Percentiles rank a stretch among this genome's conserved stretches.
phyloP scores from a whole-genome alignment of 2,113 vertebrate genomes.

The Pomatorhinus ruficollis region DNA sequence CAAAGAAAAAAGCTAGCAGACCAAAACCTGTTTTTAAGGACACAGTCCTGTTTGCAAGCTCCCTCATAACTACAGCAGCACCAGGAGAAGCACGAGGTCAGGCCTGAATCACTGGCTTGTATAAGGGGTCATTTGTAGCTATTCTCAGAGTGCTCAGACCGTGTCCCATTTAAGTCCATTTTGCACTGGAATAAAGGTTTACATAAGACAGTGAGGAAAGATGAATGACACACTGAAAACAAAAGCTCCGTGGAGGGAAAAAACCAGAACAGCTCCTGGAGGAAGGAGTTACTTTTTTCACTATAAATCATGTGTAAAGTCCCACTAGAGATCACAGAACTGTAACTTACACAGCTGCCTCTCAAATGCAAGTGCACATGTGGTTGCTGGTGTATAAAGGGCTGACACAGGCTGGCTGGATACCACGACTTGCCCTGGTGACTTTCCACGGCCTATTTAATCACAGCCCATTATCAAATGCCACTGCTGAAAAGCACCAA shows the following conservation, averaged over 20 bases:
- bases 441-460: neutral
- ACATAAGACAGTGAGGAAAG: slow-evolving; percentile 26
- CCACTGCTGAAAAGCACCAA: neutral
- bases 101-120: slow-evolving; percentile 24
- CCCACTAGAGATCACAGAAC: neutral
- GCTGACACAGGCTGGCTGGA: neutral
- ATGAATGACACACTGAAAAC: slow-evolving; percentile 24
- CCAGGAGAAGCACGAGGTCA: neutral
- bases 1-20: neutral
- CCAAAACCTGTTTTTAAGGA: neutral
- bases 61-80: neutral
- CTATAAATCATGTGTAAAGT: neutral
- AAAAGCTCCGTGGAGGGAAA: neutral
- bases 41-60: neutral
- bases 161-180: slow-evolving; percentile 52
- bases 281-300: neutral
- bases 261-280: neutral
- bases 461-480: neutral
- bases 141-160: slow-evolving; percentile 37
- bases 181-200: slow-evolving; percentile 46
- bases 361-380: neutral
- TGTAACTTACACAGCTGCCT: neutral
- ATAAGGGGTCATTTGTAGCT: slow-evolving; percentile 17
- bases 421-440: neutral
- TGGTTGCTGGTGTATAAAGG: neutral